These are phyloP conservation scores for Pseudois nayaur DNA, from an alignment of 2,113 vertebrate genomes.

Conservation along the genomic window DNA sequence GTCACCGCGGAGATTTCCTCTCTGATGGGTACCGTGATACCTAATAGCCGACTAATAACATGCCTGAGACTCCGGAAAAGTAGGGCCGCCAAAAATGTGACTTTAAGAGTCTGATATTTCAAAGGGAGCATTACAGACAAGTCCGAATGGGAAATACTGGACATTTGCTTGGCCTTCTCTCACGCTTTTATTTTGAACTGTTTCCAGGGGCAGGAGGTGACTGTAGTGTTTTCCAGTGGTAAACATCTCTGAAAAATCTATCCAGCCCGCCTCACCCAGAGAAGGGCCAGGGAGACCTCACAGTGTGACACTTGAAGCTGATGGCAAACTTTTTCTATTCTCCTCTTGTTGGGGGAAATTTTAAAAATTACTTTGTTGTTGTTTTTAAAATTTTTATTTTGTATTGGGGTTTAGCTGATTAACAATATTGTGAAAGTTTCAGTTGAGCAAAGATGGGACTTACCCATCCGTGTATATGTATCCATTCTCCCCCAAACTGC, in stretches of 20 bases:
- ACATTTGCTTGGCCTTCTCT: neutral
- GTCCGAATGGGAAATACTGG: rapidly evolving
- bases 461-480: neutral
- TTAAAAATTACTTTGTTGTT: neutral
- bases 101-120: neutral
- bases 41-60: rapidly evolving
- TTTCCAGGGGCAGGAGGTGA: neutral
- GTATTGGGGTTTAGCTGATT: neutral
- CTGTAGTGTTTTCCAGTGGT: rapidly evolving
- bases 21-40: rapidly evolving
- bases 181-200: rapidly evolving
- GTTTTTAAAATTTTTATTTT: neutral
- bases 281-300: neutral
- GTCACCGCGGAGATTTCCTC: neutral
- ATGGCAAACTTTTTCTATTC: neutral
- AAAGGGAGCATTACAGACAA: neutral
- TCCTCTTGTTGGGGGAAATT: neutral
- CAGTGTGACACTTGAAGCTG: neutral
- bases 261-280: neutral
- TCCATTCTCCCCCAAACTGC: neutral
- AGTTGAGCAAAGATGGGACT: neutral
- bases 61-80: neutral
- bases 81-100: neutral
- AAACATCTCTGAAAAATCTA: neutral
- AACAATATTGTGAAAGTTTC: neutral